Evolutionary conservation across 2,888 invertebrate species (phyloP).

Genomic region (Automeris io): DNA sequence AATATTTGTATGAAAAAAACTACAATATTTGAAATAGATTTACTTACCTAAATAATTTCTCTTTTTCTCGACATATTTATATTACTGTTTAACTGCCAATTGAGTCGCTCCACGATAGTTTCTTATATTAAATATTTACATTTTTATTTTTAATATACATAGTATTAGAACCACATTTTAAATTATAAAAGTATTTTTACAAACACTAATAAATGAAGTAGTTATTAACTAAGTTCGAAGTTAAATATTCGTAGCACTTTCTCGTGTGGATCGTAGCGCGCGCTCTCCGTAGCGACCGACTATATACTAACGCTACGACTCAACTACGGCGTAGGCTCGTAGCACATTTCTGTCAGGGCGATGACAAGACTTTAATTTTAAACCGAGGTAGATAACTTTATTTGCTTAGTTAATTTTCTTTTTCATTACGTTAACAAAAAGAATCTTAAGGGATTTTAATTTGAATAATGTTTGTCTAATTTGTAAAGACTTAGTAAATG

Average conservation of each 20-base stretch:
- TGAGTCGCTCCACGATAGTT: too few species aligned
- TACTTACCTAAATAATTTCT: not conserved
- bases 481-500: too few species aligned
- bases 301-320: conserved; percentile 54
- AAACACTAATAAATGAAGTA: not conserved
- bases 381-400: not conserved
- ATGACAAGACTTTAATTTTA: conserved; percentile 12
- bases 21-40: not conserved
- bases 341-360: conserved; percentile 17
- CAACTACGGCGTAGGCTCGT: conserved; percentile 44
- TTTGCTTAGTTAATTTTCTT: not conserved
- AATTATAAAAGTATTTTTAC: not conserved
- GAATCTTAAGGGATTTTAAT: not conserved
- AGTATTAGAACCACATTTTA: not conserved
- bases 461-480: not conserved
- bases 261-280: conserved; percentile 36
- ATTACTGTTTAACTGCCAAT: not conserved
- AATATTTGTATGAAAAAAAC: too few species aligned
- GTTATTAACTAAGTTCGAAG: conserved; percentile 6
- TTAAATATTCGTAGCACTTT: conserved; percentile 16
- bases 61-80: not conserved
- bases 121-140: not conserved
- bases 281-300: conserved; percentile 42
- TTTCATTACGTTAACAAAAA: not conserved
- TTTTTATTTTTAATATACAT: not conserved